These are phyloP conservation scores for Antedon bifida DNA, from an alignment of 35 echinoderm and acorn worm species.

Conservation along the genomic window DNA sequence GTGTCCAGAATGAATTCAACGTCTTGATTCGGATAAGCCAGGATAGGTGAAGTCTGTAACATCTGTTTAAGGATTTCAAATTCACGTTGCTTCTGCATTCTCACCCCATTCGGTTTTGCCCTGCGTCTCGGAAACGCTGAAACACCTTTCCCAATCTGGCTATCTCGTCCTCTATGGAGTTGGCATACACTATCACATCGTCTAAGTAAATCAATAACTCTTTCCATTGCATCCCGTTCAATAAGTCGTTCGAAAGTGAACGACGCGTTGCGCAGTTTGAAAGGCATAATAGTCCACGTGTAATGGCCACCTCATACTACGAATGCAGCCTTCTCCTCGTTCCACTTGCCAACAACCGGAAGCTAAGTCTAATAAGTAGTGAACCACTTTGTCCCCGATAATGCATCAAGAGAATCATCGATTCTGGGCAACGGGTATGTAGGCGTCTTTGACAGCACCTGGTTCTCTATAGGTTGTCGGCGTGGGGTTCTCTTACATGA, in stretches of 20 bases:
- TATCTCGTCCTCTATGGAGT: slow-evolving; percentile 1
- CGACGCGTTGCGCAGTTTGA: slow-evolving; percentile 21
- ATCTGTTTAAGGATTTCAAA: slow-evolving; percentile 16
- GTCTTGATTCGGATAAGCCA: slow-evolving; percentile 26
- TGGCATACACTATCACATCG: slow-evolving; percentile 19
- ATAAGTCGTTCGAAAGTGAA: slow-evolving; percentile 36
- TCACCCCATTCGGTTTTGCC: slow-evolving; percentile 30
- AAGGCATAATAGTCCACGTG: slow-evolving; percentile 22
- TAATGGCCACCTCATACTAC: slow-evolving; percentile 2
- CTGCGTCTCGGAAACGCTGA: slow-evolving; percentile 5
- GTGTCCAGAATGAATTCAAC: slow-evolving; percentile 37
- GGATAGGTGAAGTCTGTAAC: slow-evolving; percentile 15
- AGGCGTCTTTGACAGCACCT: slow-evolving; percentile 25
- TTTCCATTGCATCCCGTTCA: slow-evolving; percentile 32
- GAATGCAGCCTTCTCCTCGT: slow-evolving; percentile 18
- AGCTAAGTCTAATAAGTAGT: slow-evolving; percentile 19
- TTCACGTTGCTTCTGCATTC: background rate
- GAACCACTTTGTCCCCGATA: slow-evolving; percentile 35
- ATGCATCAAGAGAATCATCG: slow-evolving; percentile 38
- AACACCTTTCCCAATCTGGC: slow-evolving; percentile 2
- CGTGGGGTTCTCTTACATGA: slow-evolving; percentile 22
- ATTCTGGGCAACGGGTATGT: slow-evolving; percentile 41
- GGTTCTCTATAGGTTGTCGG: slow-evolving; percentile 6
- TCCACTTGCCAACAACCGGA: slow-evolving; percentile 46
- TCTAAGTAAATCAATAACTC: slow-evolving; percentile 15